Evolutionary conservation across 2,888 invertebrate genomes (phyloP).

Genomic region (Elaeidobius kamerunicus): DNA sequence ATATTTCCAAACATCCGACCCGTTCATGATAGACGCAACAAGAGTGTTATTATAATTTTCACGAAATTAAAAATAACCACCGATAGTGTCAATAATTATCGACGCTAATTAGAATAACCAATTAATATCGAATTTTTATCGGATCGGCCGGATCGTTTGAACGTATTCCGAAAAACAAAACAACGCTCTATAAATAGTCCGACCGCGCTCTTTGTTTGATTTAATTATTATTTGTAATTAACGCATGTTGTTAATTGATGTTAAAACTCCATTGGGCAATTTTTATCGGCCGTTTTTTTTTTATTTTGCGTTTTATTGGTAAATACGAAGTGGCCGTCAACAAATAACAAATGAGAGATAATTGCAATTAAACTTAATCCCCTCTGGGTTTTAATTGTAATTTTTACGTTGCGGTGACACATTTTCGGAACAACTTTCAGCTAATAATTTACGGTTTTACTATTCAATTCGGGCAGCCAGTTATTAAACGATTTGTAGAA

Average conservation of each 20-base stretch:
- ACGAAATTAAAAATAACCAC: constrained; percentile 17
- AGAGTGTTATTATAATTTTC: constrained; percentile 13
- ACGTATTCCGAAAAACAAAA: constrained; percentile 20
- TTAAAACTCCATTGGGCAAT: constrained; percentile 27
- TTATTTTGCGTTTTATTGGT: constrained; percentile 23
- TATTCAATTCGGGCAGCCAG: no score
- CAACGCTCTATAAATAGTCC: constrained; percentile 5
- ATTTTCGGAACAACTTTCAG: not conserved
- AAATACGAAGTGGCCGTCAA: constrained; percentile 23
- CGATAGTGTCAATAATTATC: constrained; percentile 29
- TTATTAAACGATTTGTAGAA: no score
- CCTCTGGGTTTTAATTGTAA: not conserved
- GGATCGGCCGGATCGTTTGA: constrained; percentile 14
- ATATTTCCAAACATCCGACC: not conserved
- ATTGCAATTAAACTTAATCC: constrained; percentile 15
- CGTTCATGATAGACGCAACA: constrained; percentile 1
- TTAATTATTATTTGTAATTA: constrained; percentile 25
- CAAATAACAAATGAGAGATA: constrained; percentile 24
- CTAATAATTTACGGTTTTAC: not conserved
- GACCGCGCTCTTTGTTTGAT: constrained; percentile 22
- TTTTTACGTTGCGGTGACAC: not conserved
- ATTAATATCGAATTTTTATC: constrained; percentile 28
- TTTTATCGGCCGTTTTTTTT: constrained; percentile 19
- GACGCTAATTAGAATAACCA: constrained; percentile 25
- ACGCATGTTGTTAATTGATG: constrained; percentile 18